phyloP scores from a whole-genome alignment of 1,140 invertebrate species.

The Ceratina calcarata region DNA sequence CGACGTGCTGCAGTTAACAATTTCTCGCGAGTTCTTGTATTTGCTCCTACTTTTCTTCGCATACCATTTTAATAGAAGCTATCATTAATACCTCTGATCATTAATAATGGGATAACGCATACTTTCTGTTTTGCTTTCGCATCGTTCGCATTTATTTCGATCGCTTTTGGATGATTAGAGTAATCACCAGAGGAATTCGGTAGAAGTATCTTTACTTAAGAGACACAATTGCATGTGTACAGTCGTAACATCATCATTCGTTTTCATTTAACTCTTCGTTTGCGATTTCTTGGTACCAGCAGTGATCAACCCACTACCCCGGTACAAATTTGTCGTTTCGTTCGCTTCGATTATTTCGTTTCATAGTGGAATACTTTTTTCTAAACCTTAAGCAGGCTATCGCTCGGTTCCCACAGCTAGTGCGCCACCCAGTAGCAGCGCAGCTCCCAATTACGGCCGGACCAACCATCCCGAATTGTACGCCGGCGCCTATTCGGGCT shows the following conservation, averaged over 20 bases:
- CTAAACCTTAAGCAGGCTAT: slow-evolving; percentile 79
- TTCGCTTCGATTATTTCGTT: slow-evolving; percentile 54
- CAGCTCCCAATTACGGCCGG: slow-evolving; percentile 81
- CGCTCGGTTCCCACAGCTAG: slow-evolving; percentile 83
- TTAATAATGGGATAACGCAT: slow-evolving; percentile 5
- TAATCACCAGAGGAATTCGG: not conserved
- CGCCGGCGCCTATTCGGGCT: slow-evolving; percentile 84
- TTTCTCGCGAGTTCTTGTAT: slow-evolving; percentile 63
- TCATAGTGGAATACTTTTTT: slow-evolving; percentile 68
- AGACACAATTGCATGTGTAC: not conserved
- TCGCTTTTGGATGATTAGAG: slow-evolving; percentile 12
- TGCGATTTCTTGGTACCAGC: not conserved
- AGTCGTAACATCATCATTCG: no score
- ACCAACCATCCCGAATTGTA: slow-evolving; percentile 83
- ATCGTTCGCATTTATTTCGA: slow-evolving; percentile 10
- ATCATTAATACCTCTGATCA: slow-evolving; percentile 17
- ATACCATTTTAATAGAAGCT: slow-evolving; percentile 41
- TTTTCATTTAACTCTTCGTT: slow-evolving; percentile 15
- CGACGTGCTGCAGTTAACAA: not conserved
- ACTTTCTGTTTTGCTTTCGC: slow-evolving; percentile 28
- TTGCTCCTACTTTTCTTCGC: slow-evolving; percentile 67
- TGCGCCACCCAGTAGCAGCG: slow-evolving; percentile 83
- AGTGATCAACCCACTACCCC: slow-evolving; percentile 8
- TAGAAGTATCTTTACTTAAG: not conserved
- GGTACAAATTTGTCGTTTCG: slow-evolving; percentile 27